Conservation (phyloP, 30 jellyfish, hydroid and myxozoan species). For the Clytia hemisphaerica region DNA sequence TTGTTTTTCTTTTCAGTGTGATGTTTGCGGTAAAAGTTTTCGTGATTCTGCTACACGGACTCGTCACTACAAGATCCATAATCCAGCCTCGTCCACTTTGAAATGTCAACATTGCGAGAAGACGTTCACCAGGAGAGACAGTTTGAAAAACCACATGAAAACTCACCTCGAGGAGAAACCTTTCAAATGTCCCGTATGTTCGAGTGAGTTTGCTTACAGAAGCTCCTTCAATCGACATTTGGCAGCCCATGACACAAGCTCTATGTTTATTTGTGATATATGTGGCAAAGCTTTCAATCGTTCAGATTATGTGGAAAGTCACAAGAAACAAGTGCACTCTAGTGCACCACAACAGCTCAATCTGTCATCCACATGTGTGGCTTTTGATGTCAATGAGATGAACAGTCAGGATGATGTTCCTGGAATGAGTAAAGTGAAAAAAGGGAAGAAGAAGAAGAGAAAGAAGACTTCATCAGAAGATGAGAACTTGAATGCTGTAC, state of each 20-base stretch:
- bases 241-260: background rate
- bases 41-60: constrained; percentile 17
- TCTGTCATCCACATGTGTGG: background rate
- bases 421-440: constrained; percentile 38
- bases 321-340: background rate
- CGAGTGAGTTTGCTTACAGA: constrained; percentile 10
- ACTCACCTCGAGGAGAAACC: background rate
- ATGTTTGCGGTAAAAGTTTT: background rate
- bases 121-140: background rate
- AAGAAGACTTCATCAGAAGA: background rate
- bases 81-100: background rate
- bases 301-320: constrained; percentile 18
- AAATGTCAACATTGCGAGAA: constrained; percentile 13
- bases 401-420: too few species aligned
- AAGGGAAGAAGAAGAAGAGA: constrained; percentile 25
- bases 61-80: constrained; percentile 6
- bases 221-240: background rate
- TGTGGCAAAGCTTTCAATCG: constrained; percentile 22
- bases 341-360: too few species aligned
- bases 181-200: constrained; percentile 4
- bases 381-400: background rate
- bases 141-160: constrained; percentile 4
- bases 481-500: background rate
- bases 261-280: constrained; percentile 8
- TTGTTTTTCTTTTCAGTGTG: background rate